Evolutionary conservation across 2,113 vertebrate species (phyloP).

Genomic region (Acinonyx jubatus): DNA sequence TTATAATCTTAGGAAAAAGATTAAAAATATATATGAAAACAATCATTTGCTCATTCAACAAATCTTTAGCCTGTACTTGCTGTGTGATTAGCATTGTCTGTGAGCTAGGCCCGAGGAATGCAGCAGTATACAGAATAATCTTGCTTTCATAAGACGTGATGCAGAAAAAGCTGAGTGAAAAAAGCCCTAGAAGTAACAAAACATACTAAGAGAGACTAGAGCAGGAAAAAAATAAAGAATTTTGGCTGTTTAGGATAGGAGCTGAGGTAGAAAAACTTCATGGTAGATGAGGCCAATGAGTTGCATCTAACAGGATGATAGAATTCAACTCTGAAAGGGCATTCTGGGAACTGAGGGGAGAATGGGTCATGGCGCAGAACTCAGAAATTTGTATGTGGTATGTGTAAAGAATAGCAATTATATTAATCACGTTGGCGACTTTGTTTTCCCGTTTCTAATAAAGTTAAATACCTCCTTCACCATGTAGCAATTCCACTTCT

Average conservation of each 20-base stretch:
- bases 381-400: background rate
- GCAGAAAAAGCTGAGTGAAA: background rate
- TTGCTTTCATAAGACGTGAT: background rate
- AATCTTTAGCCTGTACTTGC: background rate
- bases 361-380: background rate
- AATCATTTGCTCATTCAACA: background rate
- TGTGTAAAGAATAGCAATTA: background rate
- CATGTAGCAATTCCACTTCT: background rate
- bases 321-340: background rate
- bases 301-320: too few species aligned
- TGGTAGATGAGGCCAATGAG: background rate
- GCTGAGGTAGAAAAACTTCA: background rate
- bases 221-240: background rate
- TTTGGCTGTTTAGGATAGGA: background rate
- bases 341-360: background rate
- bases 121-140: background rate
- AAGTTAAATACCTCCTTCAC: background rate
- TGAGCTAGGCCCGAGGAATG: background rate
- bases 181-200: background rate
- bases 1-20: slow-evolving; percentile 13
- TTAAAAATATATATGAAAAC: background rate
- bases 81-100: background rate
- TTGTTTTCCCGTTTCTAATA: background rate
- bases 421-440: background rate
- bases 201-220: background rate